Evolutionary conservation across 2,113 vertebrate genomes (phyloP), one percentile per base, ranked within the genome.

Genomic region (Psephotus haematonotus): DNA sequence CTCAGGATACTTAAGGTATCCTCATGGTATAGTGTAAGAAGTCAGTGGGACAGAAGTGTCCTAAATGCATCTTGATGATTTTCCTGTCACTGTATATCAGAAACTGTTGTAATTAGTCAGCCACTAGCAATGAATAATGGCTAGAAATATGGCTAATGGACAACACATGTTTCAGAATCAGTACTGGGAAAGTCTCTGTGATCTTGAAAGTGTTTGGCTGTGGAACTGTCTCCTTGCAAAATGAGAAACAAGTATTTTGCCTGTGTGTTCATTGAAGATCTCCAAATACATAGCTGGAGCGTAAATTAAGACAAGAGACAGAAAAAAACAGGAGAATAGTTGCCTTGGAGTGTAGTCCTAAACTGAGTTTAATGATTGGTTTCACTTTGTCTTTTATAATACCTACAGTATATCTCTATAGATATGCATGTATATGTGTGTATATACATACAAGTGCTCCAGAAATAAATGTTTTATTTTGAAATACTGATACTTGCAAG

Each of bases 401-500:
- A 90, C n/a, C 29, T 88, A 25, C 7, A 60, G 8, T 25, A 8
- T 63, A 52, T 70, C 68, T 69, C 1, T 57, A 68, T 41, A 89
- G 3, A 24, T 37, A 43, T 9, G 20, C 6, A 1, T 57, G 23
- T 41, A 7, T 76, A 17, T 65, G 4, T 52, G 7, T 84, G 13
- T 69, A 17, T 44, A 20, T 46, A 53, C 23, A 53, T 33, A 1
- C 12, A 93, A 82, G 25, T 74, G 43, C 17, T 83, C 43, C 52
- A 55, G 69, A 95, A 96, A 82, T 4, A 91, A 83, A 82, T 68
- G 10, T 28, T 95, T 83, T 81, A 49, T 62, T 90, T 95, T 70
- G 18, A 39, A 39, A 39, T 39, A 39, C 39, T 39, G 39, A 39
- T 39, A 39, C 39, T 39, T 39, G 39, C 39, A 39, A 39, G 39